Base-by-base conservation (phyloP, 2,888 invertebrate species). In the Chymomyza amoena region DNA sequence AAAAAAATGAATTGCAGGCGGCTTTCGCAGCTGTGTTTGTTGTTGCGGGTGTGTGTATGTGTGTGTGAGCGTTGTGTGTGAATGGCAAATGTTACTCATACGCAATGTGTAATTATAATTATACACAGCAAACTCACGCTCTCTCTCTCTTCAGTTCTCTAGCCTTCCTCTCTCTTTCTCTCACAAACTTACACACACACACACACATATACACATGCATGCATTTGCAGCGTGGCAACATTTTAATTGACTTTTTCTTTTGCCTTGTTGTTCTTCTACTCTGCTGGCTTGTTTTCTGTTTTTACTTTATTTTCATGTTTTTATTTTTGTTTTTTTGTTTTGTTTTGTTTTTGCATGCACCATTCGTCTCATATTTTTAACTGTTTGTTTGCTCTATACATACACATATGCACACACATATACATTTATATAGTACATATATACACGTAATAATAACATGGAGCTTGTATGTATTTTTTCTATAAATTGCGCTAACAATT, bases 31-130 rank as follows among this genome's bases (percentile, higher is more conserved):
- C 18, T 64, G 56, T n/a, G 54, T 52, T 45, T 45, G 39, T 45
- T 7, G 32, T 32, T 45, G 39, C 39, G 39, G 10, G 65, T 59
- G 60, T 61, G 63, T 62, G 66, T 13, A 51, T 60, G 61, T 61
- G 63, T 70, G 64, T 45, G 32, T 32, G 32, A 32, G 7, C 32
- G 32, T 32, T 32, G 32, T 32, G 32, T 32, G 32, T 45, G 39
- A 66, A 67, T 64, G 63, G 68, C 61, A 57, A 72, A 69, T 72
- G 64, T 75, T 70, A 68, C 83, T 64, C 71, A 75, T 80, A 76
- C 78, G 80, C 83, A 76, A 61, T 28, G 83, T 74, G 72, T 69
- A 72, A 68, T 81, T 77, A 67, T 84, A 79, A 84, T 79, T 77
- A 77, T 51, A 75, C 54, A 36, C 70, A 66, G 65, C 61, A 69